Evolutionary conservation across 2,797 vertebrate species (phyloP).

Genomic region (Gymnothorax javanicus): DNA sequence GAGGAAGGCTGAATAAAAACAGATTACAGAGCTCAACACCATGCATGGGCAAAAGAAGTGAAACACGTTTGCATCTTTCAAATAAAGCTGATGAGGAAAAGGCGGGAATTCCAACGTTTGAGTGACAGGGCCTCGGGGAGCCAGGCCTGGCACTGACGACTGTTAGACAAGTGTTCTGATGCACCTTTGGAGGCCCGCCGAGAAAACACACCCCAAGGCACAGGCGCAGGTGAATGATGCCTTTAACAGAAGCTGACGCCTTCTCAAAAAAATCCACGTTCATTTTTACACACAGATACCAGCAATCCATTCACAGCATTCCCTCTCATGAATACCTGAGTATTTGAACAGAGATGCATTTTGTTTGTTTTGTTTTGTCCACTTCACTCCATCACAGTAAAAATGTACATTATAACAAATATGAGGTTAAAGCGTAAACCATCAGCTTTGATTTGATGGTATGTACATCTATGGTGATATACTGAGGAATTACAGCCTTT

Average conservation of each 20-base stretch:
- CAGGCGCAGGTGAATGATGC: not conserved
- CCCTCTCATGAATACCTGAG: not conserved
- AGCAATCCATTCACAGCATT: not conserved
- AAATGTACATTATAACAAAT: no score
- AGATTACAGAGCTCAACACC: not conserved
- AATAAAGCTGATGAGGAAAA: not conserved
- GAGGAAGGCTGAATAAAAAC: not conserved
- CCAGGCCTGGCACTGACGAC: not conserved
- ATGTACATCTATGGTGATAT: no score
- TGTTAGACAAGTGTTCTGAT: not conserved
- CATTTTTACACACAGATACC: not conserved
- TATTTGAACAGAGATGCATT: no score
- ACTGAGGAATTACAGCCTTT: no score
- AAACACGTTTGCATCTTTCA: slow-evolving; percentile 12
- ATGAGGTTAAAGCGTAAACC: no score
- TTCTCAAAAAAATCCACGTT: not conserved
- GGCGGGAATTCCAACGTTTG: not conserved
- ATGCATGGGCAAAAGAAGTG: not conserved
- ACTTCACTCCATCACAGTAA: no score
- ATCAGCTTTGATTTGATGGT: no score
- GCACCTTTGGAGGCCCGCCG: not conserved
- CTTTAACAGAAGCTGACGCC: not conserved
- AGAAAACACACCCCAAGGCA: not conserved
- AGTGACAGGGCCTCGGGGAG: not conserved
- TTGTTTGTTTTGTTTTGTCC: no score